These are phyloP conservation scores for Drosophila nr. medialis DNA, from an alignment of 2,888 invertebrate species.

Conservation along the genomic window DNA sequence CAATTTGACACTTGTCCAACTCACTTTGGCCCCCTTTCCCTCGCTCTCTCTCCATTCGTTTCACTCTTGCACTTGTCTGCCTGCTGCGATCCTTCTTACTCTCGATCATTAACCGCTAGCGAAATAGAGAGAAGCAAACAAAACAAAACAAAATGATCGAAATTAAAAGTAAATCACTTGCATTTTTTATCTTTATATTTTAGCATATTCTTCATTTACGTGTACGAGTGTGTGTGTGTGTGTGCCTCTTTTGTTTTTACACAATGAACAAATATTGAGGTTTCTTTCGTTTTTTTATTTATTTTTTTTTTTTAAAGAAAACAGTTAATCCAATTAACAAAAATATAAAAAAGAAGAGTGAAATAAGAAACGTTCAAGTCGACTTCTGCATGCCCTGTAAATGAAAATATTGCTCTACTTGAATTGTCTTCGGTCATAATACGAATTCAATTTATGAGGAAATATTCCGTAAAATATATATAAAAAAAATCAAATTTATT, in stretches of 20 bases:
- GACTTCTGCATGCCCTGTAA: conserved; percentile 41
- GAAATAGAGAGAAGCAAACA: conserved; percentile 5
- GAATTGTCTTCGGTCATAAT: neutral
- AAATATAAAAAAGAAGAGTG: conserved; percentile 48
- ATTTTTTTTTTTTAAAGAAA: conserved; percentile 53
- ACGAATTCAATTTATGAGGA: neutral
- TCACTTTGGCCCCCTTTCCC: neutral
- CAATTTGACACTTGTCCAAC: conserved; percentile 41
- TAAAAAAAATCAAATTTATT: neutral
- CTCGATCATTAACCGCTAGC: conserved; percentile 40
- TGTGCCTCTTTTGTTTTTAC: conserved; percentile 6
- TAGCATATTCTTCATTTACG: conserved; percentile 45
- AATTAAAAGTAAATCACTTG: conserved; percentile 64
- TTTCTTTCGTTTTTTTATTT: conserved; percentile 50
- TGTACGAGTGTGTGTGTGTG: neutral
- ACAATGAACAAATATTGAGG: conserved; percentile 61
- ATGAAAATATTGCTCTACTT: neutral
- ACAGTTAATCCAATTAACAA: conserved; percentile 76
- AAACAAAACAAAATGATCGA: conserved; percentile 29
- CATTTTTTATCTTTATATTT: conserved; percentile 54
- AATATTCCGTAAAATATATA: neutral
- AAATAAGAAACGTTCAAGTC: conserved; percentile 10
- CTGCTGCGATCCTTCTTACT: conserved; percentile 15
- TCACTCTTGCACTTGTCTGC: conserved; percentile 4
- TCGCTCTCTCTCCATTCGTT: neutral